Base-by-base conservation (phyloP, 2,113 vertebrate genomes). In the Neofelis nebulosa region DNA sequence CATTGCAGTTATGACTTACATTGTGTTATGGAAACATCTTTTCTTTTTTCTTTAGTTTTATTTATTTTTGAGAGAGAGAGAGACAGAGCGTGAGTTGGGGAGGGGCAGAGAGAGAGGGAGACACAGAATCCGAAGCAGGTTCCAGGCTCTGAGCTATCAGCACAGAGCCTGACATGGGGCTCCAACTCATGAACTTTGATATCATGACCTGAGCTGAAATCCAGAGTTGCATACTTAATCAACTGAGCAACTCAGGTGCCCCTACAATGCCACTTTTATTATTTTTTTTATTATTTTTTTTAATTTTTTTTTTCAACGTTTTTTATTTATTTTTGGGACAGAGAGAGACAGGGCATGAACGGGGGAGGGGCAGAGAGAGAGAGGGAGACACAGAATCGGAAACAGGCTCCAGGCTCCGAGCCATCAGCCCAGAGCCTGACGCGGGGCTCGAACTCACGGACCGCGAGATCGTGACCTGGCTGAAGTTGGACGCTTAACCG, bases 241-340 rank as follows among this genome's bases (percentile, higher is more conserved):
- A 31, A 33, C 31, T 68, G 66, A 33, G 66, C 31, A 31, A 68
- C 66, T 31, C 66, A 68, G 31, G 31, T 25, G 3, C 76, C 10
- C 4, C 41, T 99, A 99, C 98, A 99, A 98, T 96, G 97, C 89
- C 98, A 97, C 98, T 97, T 98, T 97, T 97, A 98, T n/a, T n/a
- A n/a, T n/a, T n/a, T n/a, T n/a, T n/a, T n/a, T n/a, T n/a, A n/a
- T n/a, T n/a, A n/a, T n/a, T n/a, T n/a, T n/a, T n/a, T n/a, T n/a
- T n/a, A n/a, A n/a, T n/a, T n/a, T n/a, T n/a, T n/a, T n/a, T n/a
- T n/a, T n/a, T n/a, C n/a, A n/a, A n/a, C n/a, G n/a, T n/a, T n/a
- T n/a, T n/a, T n/a, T n/a, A n/a, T n/a, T n/a, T n/a, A n/a, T n/a
- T n/a, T n/a, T n/a, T n/a, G n/a, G n/a, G n/a, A n/a, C n/a, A n/a